Base-by-base conservation (phyloP, 1,140 invertebrate species). In the Sarcophaga bullata region DNA sequence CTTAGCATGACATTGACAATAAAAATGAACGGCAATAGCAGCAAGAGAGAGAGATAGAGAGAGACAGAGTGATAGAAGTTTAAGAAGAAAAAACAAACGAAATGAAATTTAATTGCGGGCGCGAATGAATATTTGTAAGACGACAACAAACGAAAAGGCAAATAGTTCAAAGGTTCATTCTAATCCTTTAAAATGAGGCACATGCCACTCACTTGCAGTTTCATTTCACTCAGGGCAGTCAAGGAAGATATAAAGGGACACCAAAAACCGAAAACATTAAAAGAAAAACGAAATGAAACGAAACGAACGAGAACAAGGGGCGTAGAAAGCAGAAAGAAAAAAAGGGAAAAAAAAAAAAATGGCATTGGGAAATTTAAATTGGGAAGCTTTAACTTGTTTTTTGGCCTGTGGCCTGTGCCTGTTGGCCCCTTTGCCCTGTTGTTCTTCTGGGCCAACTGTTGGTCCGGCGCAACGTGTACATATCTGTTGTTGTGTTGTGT, bases 161-260 rank as follows among this genome's bases (percentile, higher is more conserved):
- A 37, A 37, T 37, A 37, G 25, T 37, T n/a, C 25, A 37, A 37
- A 76, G 73, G n/a, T n/a, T 52, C 75, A 78, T 78, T 52, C 19
- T 78, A 78, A 78, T 78, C 75, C 75, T 48, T 78, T 78, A 78
- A n/a, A 78, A 78, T 78, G 13, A 49, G 50, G 75, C 17, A 68
- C n/a, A 25, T 68, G 15, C 6, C 62, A 68, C 19, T 8, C 62
- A 68, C 17, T 19, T 58, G n/a, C 54, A 11, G 6, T 15, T n/a
- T n/a, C 54, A 58, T 15, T n/a, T n/a, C 54, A 58, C 2, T 13
- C 54, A 58, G 15, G 25, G 73, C 73, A 76, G 25, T 37, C 25
- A 37, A 37, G 25, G 25, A 37, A 37, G 25, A 4, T 4, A 37
- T 37, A 2, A 37, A 37, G 25, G 25, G 1, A 37, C 25, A 37